phyloP scores from a whole-genome alignment of 2,888 invertebrate species.

The Orchesellides sinensis region DNA sequence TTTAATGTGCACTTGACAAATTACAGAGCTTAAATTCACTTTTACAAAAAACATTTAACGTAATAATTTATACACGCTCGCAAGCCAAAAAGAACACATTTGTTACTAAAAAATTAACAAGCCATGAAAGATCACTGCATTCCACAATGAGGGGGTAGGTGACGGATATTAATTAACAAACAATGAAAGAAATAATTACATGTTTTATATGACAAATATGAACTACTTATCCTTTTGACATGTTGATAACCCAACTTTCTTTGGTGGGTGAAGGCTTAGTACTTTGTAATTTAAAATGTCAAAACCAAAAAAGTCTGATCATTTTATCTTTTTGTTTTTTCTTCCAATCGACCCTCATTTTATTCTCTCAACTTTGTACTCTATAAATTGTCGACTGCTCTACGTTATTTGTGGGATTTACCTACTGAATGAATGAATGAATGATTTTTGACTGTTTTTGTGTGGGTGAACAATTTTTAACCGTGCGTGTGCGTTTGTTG shows the following conservation, averaged over 20 bases:
- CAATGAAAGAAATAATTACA: neutral
- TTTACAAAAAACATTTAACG: neutral
- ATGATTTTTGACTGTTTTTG: neutral
- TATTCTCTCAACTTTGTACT: slow-evolving; percentile 22
- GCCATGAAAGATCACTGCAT: no score
- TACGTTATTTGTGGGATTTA: neutral
- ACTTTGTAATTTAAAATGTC: no score
- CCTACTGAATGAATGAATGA: slow-evolving; percentile 34
- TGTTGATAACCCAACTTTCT: neutral
- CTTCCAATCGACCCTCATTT: neutral
- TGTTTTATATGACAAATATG: neutral
- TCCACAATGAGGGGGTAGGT: neutral
- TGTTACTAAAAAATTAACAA: neutral
- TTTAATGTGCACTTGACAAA: neutral
- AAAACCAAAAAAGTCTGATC: neutral
- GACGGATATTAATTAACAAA: neutral
- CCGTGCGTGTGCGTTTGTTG: slow-evolving; percentile 18
- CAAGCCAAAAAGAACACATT: neutral
- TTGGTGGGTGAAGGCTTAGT: neutral
- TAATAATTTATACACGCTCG: neutral
- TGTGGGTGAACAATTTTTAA: slow-evolving; percentile 31
- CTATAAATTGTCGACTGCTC: neutral
- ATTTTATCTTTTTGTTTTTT: slow-evolving; percentile 4
- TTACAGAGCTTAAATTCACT: neutral
- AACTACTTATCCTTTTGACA: neutral